phyloP scores from a whole-genome alignment of 2,797 vertebrate genomes.

The Calcarius lapponicus region DNA sequence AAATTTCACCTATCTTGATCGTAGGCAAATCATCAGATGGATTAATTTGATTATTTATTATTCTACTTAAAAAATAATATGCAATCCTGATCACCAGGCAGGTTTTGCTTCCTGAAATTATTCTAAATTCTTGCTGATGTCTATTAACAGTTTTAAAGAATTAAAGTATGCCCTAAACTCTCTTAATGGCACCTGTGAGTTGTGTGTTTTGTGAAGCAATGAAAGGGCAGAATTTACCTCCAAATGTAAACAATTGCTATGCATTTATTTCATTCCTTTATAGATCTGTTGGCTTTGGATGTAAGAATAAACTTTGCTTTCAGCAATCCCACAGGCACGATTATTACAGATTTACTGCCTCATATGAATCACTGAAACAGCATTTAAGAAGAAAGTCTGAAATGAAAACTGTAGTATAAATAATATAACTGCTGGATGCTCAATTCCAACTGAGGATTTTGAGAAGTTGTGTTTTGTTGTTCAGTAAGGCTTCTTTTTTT shows the following conservation, averaged over 20 bases:
- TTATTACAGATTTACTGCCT: conserved; percentile 19
- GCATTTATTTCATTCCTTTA: background rate
- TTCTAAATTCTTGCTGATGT: background rate
- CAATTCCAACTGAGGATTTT: background rate
- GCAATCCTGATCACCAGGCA: background rate
- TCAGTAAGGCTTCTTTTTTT: background rate
- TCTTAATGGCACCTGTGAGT: background rate
- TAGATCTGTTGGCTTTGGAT: background rate
- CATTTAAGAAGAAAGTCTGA: conserved; percentile 8
- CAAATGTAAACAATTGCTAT: background rate
- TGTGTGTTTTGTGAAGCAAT: background rate
- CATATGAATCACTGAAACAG: background rate
- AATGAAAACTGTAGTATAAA: conserved; percentile 6
- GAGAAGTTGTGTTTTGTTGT: background rate
- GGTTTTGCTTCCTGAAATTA: background rate
- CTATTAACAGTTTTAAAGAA: background rate
- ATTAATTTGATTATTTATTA: background rate
- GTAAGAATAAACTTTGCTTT: conserved; percentile 19
- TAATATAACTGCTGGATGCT: background rate
- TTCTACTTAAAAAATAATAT: background rate
- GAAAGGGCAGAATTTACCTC: background rate
- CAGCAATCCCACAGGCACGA: background rate
- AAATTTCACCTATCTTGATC: background rate
- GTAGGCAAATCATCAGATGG: background rate
- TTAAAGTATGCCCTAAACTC: background rate